Base-by-base conservation (phyloP, 2,797 vertebrate genomes). In the Enteromius paludinosus region DNA sequence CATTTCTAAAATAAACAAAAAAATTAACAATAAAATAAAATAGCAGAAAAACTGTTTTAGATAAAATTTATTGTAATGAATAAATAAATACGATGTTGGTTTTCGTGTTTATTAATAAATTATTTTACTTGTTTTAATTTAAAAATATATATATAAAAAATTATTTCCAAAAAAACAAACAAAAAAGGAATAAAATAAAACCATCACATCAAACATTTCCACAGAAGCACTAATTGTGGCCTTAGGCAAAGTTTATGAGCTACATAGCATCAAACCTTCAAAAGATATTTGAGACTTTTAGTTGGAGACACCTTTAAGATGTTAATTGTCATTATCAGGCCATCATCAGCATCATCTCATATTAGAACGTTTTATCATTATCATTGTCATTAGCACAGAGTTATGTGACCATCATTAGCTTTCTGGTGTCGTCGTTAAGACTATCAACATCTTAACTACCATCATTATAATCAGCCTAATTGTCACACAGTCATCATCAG, bases 391-490 rank as follows among this genome's bases (percentile, higher is more conserved):
- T 87, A 65, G 62, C 62, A 52, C 61, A 59, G 33, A 54, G 75
- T 68, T 59, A 6, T 76, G 87, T 88, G 72, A 62, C 88, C 78
- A 12, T 84, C 76, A 33, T 73, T 69, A 90, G 69, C 79, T 75
- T 75, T 72, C 41, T 52, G 52, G 25, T 76, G 90, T 70, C 45
- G 87, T 90, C 87, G 86, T 87, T 88, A 87, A 90, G 89, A 88
- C 86, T 71, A 20, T 74, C 23, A 86, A 89, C 89, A 86, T 90
- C 91, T 84, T 86, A 43, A 76, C 33, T 30, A 83, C 35, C 88
- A 87, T 89, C 89, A 89, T 86, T 72, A 28, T 65, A 28, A 86
- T 89, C 89, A 87, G 89, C 91, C 85, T 85, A 90, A 87, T 88
- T 88, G 86, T 90, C 86, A 90, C 84, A 89, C 73, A 84, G 76